Evolutionary conservation across 2,113 vertebrate species (phyloP), one percentile per base, ranked within the genome.

Genomic region (Oplegnathus fasciatus): DNA sequence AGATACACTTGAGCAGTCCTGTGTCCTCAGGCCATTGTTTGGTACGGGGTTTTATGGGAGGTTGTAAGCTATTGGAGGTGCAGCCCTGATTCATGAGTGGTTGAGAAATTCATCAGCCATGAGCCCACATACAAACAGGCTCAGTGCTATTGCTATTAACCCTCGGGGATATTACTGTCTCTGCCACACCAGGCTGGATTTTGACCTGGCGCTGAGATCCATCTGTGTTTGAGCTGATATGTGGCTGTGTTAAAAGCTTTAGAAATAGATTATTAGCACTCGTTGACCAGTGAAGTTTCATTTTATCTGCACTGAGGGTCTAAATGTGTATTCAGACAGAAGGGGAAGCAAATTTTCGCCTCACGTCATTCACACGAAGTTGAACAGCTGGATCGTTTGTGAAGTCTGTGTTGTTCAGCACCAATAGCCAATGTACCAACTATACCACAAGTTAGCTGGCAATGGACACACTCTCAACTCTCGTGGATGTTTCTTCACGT

Each of bases 41-140:
- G 20, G 42, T 50, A 1, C 58, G 48, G 42, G 26, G 62, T 42
- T 60, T 64, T 60, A 55, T 82, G 64, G 78, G 54, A 65, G 50
- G 50, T 17, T 58, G 57, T n/a, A 18, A 64, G 40, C 64, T 32
- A 48, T 68, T 68, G 57, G 73, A 78, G 62, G 68, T 13, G 42
- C 57, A 46, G 73, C 17, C 68, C 74, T 86, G 88, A 86, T 89
- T 84, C 84, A 89, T 75, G 77, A 69, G 55, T 2, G 46, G 42
- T 46, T 30, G 64, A 42, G 62, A 75, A 50, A 78, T 73, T 75
- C 48, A 88, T 83, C 80, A 68, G 75, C 44, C 20, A 1, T 9
- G 54, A 18, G 42, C 18, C 72, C 24, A 46, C 46, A 52, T 57
- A 44, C 44, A 40, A 37, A 28, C 60, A 24, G 73, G 15, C 32